These are phyloP conservation scores for Odocoileus virginianus DNA, from an alignment of 2,113 vertebrate genomes.

Conservation along the genomic window DNA sequence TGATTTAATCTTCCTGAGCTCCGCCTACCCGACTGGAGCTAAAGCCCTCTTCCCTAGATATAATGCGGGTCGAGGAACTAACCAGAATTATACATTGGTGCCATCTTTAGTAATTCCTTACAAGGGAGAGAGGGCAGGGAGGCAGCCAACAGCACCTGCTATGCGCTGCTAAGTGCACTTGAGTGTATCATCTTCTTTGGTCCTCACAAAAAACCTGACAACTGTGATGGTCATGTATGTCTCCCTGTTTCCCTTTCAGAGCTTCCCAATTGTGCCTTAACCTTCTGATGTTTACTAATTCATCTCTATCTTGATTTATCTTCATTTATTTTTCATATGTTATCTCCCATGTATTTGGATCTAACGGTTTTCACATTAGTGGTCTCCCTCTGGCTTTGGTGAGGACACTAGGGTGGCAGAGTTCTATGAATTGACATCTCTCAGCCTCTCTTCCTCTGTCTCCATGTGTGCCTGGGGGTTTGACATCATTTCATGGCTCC, in stretches of 20 bases:
- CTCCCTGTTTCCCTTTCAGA: background rate
- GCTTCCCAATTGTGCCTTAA: background rate
- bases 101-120: background rate
- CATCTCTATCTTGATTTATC: background rate
- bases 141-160: background rate
- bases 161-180: background rate
- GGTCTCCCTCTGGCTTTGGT: background rate
- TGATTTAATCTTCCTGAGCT: background rate
- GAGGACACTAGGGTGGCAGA: background rate
- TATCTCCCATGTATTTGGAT: background rate
- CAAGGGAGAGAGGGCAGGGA: background rate
- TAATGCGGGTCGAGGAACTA: background rate
- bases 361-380: background rate
- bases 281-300: background rate
- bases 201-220: background rate
- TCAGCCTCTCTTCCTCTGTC: background rate
- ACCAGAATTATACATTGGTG: background rate
- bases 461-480: background rate
- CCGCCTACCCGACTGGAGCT: background rate
- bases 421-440: background rate
- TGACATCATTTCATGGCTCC: background rate
- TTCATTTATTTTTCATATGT: background rate
- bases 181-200: background rate
- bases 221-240: accelerated
- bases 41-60: background rate